A percentile compares a stretch with the other conserved stretches of the same genome.
Evolutionary conservation across 2,888 invertebrate genomes (phyloP).

Genomic region (Deladenus siricidicola): DNA sequence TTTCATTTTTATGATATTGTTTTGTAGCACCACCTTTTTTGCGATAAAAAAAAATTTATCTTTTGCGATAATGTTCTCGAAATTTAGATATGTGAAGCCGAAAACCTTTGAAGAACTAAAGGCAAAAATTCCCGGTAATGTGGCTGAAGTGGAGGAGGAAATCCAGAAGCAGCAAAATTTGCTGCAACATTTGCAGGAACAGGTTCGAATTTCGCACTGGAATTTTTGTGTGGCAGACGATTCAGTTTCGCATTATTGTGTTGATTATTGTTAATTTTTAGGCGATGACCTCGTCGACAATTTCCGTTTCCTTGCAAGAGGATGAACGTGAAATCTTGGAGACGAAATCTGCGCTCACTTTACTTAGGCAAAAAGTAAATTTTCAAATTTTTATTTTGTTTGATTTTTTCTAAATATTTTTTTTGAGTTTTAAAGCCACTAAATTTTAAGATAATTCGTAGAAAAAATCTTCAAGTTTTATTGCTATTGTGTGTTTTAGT

Average conservation of each 20-base stretch:
- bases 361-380: background rate
- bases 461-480: too few relatives aligned
- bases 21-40: too few relatives aligned
- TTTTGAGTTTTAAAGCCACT: too few relatives aligned
- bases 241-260: background rate
- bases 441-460: too few relatives aligned
- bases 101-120: slow-evolving; percentile 24
- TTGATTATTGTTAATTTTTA: background rate
- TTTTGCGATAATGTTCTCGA: too few relatives aligned
- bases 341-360: background rate
- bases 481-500: too few relatives aligned
- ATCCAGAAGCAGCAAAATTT: slow-evolving; percentile 43
- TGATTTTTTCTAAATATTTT: too few relatives aligned
- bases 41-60: too few relatives aligned
- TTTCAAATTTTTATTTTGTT: too few relatives aligned
- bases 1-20: too few relatives aligned
- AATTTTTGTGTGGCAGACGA: background rate
- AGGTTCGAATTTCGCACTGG: slow-evolving; percentile 25
- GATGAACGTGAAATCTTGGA: background rate
- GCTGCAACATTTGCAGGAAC: slow-evolving; percentile 39
- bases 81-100: slow-evolving; percentile 42
- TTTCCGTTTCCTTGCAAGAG: background rate
- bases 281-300: background rate
- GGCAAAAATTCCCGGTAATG: slow-evolving; percentile 34
- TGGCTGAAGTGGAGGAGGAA: slow-evolving; percentile 35